Percentiles rank a stretch among this genome's conserved stretches.
phyloP scores from a whole-genome alignment of 2,797 vertebrate species.

The Champsocephalus gunnari region DNA sequence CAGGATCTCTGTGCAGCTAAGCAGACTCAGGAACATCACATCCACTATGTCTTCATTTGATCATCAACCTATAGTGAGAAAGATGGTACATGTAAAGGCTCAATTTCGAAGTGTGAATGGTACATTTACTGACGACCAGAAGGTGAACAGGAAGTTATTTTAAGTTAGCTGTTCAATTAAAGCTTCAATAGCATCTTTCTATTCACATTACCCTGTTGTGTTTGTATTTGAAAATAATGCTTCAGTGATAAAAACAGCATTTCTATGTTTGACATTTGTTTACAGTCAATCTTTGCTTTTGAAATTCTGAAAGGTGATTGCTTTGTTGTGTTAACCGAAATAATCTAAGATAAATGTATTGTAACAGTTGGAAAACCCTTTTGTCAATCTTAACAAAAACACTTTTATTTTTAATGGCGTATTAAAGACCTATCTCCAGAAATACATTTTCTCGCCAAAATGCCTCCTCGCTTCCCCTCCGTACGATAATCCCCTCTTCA shows the following conservation, averaged over 20 bases:
- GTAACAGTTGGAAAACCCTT: not conserved
- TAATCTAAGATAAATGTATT: not conserved
- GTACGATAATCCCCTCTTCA: conserved; percentile 74
- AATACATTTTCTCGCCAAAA: conserved; percentile 31
- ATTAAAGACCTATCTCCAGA: conserved; percentile 42
- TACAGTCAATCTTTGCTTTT: not conserved
- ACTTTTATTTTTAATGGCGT: not conserved
- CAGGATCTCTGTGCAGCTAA: not conserved
- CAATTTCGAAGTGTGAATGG: not conserved
- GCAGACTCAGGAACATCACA: not conserved
- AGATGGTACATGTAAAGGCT: not conserved
- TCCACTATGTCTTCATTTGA: too few relatives aligned
- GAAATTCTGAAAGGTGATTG: not conserved
- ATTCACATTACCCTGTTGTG: not conserved
- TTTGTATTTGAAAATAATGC: not conserved
- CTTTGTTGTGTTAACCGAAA: not conserved
- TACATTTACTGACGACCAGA: not conserved
- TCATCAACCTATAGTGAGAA: not conserved
- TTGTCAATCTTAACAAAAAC: not conserved
- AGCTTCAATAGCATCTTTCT: not conserved
- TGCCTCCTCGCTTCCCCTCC: conserved; percentile 62
- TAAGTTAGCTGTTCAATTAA: too few relatives aligned
- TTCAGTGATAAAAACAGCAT: not conserved
- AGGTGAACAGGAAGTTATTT: not conserved
- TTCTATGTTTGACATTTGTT: not conserved